These are phyloP conservation scores for Scaptomyza montana DNA, from an alignment of 1,140 invertebrate species.

Conservation along the genomic window DNA sequence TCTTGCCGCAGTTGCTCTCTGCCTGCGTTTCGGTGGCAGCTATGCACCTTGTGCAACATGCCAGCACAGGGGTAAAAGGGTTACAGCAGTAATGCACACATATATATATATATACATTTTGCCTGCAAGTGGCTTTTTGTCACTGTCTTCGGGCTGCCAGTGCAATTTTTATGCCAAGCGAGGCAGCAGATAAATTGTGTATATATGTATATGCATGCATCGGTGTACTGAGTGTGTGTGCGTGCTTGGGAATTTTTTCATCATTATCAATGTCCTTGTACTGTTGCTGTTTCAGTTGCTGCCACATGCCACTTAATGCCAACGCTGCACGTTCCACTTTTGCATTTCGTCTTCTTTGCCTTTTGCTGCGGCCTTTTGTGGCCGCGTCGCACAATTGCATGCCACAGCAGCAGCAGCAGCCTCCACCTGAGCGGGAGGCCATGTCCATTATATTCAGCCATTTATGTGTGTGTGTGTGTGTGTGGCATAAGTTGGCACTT, in stretches of 20 bases:
- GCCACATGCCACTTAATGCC: conserved; percentile 82
- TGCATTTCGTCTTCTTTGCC: conserved; percentile 56
- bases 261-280: conserved; percentile 81
- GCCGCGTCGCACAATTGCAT: conserved; percentile 61
- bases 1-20: conserved; percentile 19
- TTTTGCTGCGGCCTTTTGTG: conserved; percentile 58
- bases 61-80: conserved; percentile 27
- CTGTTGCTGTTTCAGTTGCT: conserved; percentile 27
- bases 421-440: conserved; percentile 2
- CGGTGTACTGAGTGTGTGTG: conserved; percentile 32
- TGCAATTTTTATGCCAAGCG: conserved; percentile 68
- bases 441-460: conserved; percentile 78
- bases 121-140: conserved; percentile 75
- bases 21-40: conserved; percentile 36
- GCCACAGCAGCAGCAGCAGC: conserved; percentile 27
- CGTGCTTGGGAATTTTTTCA: conserved; percentile 70
- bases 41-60: conserved; percentile 56
- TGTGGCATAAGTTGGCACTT: conserved; percentile 78
- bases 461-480: conserved; percentile 43
- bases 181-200: conserved; percentile 36
- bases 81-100: conserved; percentile 6
- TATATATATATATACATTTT: conserved; percentile 11
- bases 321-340: conserved; percentile 77
- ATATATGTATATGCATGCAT: conserved; percentile 22
- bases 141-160: conserved; percentile 70